Percentiles rank a stretch among this genome's conserved stretches.
Conservation (phyloP, 2,888 invertebrate species). For the Perdita meconis region DNA sequence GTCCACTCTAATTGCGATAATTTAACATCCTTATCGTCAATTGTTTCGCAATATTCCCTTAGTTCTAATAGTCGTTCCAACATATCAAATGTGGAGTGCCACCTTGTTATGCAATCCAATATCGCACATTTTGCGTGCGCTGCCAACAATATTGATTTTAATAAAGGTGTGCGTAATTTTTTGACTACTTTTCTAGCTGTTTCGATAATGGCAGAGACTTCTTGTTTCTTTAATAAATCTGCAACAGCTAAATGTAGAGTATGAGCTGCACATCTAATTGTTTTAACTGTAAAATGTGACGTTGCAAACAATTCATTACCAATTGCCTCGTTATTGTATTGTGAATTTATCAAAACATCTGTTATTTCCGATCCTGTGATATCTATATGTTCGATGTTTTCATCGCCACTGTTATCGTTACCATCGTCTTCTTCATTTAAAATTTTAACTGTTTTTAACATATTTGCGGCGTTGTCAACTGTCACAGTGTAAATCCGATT, state of each 20-base stretch:
- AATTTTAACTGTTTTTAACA: slow-evolving; percentile 2
- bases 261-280: slow-evolving; percentile 13
- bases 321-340: slow-evolving; percentile 1
- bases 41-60: slow-evolving; percentile 6
- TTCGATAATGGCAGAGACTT: slow-evolving; percentile 1
- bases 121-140: slow-evolving; percentile 10
- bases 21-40: neutral
- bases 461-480: slow-evolving; percentile 2
- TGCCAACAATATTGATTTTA: slow-evolving; percentile 3
- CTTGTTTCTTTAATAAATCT: slow-evolving; percentile 10
- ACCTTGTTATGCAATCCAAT: slow-evolving; percentile 12
- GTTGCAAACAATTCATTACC: neutral
- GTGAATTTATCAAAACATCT: slow-evolving; percentile 4
- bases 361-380: slow-evolving; percentile 5
- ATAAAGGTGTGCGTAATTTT: slow-evolving; percentile 4
- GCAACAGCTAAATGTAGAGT: slow-evolving; percentile 3
- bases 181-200: slow-evolving; percentile 6
- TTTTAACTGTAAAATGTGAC: slow-evolving; percentile 1
- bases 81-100: slow-evolving; percentile 11
- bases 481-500: slow-evolving; percentile 1
- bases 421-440: slow-evolving; percentile 4
- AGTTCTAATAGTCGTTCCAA: slow-evolving; percentile 5
- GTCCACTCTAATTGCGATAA: slow-evolving; percentile 9
- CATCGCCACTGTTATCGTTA: neutral
- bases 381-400: neutral